phyloP scores from a whole-genome alignment of 1,140 invertebrate species.

The Ganaspis sp. region DNA sequence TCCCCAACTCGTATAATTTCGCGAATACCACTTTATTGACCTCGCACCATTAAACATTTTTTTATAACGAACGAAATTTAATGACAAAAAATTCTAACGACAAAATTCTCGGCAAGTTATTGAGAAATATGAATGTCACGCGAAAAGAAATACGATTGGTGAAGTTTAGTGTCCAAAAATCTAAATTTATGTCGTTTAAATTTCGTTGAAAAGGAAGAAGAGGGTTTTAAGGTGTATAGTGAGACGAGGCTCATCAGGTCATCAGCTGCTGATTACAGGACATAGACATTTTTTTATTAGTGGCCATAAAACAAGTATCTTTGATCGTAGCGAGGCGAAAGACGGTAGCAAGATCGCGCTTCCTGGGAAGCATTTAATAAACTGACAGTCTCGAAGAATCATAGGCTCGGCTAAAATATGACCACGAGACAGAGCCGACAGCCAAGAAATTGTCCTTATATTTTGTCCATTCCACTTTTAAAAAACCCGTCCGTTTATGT shows the following conservation, averaged over 20 bases:
- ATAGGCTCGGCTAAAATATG: slow-evolving; percentile 60
- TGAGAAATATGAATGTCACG: background rate
- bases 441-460: slow-evolving; percentile 46
- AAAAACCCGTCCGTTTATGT: slow-evolving; percentile 52
- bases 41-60: too few relatives aligned
- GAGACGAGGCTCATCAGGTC: slow-evolving; percentile 9
- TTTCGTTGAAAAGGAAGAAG: slow-evolving; percentile 1
- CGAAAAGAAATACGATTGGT: background rate
- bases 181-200: slow-evolving; percentile 21
- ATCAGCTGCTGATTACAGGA: slow-evolving; percentile 15
- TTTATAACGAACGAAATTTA: too few relatives aligned
- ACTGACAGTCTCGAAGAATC: slow-evolving; percentile 49
- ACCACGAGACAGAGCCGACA: slow-evolving; percentile 62
- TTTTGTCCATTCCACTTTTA: slow-evolving; percentile 45
- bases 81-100: too few relatives aligned
- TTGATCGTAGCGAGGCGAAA: slow-evolving; percentile 9
- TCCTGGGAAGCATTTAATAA: slow-evolving; percentile 46
- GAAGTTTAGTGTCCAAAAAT: background rate
- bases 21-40: too few relatives aligned
- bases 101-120: too few relatives aligned
- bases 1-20: too few relatives aligned
- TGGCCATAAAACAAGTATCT: slow-evolving; percentile 26
- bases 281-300: slow-evolving; percentile 18
- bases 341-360: slow-evolving; percentile 31
- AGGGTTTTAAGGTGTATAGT: slow-evolving; percentile 51